Percentiles rank a stretch among this genome's conserved stretches.
Conservation (phyloP, 2,888 invertebrate species). For the Xanthorhoe spadicearia region DNA sequence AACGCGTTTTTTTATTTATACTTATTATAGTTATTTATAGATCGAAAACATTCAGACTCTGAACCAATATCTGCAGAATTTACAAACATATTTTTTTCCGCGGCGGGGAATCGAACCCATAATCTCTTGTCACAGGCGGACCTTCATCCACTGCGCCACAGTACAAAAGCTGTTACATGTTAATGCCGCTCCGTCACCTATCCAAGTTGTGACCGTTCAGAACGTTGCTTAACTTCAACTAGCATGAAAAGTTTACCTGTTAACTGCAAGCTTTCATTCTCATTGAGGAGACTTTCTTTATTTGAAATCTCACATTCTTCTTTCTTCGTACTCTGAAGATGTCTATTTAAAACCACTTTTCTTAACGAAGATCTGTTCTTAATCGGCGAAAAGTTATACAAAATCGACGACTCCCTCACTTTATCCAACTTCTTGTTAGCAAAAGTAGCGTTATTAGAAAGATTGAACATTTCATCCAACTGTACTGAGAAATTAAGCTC, state of each 20-base stretch:
- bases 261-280: conserved; percentile 69
- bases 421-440: conserved; percentile 48
- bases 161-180: no score
- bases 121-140: no score
- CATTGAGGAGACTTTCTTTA: conserved; percentile 61
- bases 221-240: no score
- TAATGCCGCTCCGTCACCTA: no score
- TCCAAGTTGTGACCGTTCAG: no score
- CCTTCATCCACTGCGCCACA: no score
- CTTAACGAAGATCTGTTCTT: conserved; percentile 67
- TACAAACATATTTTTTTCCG: no score
- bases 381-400: conserved; percentile 67
- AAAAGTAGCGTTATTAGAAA: conserved; percentile 43
- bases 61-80: no score
- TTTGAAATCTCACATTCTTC: conserved; percentile 37
- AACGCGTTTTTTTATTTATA: not conserved
- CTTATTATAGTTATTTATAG: not conserved
- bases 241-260: conserved; percentile 58
- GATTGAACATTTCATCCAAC: conserved; percentile 67
- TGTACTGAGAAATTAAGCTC: conserved; percentile 73
- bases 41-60: no score
- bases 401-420: conserved; percentile 58
- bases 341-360: conserved; percentile 65
- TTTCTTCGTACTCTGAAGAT: conserved; percentile 48
- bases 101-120: no score